Evolutionary conservation across 2,888 invertebrate species (phyloP).

Genomic region (Pseudococcus longispinus): DNA sequence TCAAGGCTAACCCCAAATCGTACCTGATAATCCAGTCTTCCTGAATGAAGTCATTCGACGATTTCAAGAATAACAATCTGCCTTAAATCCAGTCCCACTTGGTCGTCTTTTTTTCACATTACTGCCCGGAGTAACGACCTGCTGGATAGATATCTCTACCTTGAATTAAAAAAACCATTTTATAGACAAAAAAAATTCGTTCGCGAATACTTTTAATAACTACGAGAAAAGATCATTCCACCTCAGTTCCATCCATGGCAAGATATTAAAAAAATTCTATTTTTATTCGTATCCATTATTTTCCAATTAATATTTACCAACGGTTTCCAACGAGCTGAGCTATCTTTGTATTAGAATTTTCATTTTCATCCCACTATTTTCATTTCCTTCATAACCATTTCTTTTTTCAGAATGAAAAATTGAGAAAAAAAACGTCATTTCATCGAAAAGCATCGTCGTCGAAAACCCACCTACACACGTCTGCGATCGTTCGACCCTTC

Average conservation of each 20-base stretch:
- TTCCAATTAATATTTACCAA: no score
- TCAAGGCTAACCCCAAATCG: slow-evolving; percentile 12
- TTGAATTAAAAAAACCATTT: background rate
- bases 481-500: background rate
- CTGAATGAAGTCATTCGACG: slow-evolving; percentile 10
- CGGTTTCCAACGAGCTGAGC: no score
- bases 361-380: no score
- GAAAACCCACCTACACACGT: background rate
- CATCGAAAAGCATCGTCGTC: background rate
- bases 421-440: background rate
- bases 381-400: background rate
- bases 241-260: no score
- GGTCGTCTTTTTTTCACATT: background rate
- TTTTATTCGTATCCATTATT: no score
- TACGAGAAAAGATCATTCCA: background rate
- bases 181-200: background rate
- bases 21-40: slow-evolving; percentile 22
- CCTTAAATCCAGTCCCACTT: slow-evolving; percentile 2
- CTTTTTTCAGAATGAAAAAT: background rate
- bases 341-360: no score
- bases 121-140: background rate
- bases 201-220: background rate
- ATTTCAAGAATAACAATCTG: slow-evolving; percentile 8
- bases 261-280: no score
- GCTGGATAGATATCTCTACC: background rate